phyloP scores from a whole-genome alignment of 2,888 invertebrate species.

The Trichopria drosophilae region DNA sequence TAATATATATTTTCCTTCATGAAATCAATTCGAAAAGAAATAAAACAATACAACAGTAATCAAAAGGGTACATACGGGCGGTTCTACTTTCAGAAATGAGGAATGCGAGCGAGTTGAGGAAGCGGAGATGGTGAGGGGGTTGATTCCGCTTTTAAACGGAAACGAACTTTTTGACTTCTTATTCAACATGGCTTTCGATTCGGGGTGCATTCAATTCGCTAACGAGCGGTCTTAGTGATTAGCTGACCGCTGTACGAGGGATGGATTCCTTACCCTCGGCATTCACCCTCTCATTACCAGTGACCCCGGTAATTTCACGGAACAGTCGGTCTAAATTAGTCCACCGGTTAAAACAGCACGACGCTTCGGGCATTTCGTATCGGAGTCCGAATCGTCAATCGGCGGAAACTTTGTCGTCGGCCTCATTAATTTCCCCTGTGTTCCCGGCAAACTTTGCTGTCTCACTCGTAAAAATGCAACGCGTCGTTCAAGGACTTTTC shows the following conservation, averaged over 20 bases:
- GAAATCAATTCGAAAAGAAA: no score
- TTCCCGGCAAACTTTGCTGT: no score
- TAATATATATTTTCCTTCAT: no score
- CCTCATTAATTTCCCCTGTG: neutral
- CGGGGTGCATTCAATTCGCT: conserved; percentile 50
- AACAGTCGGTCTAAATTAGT: conserved; percentile 52
- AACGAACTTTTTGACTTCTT: conserved; percentile 34
- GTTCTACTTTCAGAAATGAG: no score
- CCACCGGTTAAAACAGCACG: conserved; percentile 40
- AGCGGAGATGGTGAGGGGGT: no score
- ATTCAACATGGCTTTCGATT: conserved; percentile 38
- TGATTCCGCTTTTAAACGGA: no score
- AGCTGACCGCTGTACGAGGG: conserved; percentile 46
- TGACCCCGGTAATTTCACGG: conserved; percentile 50
- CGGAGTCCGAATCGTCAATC: conserved; percentile 20
- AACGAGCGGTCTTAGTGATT: conserved; percentile 52
- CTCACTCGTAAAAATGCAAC: no score
- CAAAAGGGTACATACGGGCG: no score
- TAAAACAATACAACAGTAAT: no score
- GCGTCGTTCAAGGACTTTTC: no score
- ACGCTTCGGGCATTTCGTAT: conserved; percentile 8
- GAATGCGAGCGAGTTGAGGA: no score
- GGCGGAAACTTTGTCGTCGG: conserved; percentile 15
- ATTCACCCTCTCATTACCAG: conserved; percentile 51
- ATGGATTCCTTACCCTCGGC: conserved; percentile 44